Base-by-base conservation (phyloP, 2,113 vertebrate genomes). In the Eidolon helvum region DNA sequence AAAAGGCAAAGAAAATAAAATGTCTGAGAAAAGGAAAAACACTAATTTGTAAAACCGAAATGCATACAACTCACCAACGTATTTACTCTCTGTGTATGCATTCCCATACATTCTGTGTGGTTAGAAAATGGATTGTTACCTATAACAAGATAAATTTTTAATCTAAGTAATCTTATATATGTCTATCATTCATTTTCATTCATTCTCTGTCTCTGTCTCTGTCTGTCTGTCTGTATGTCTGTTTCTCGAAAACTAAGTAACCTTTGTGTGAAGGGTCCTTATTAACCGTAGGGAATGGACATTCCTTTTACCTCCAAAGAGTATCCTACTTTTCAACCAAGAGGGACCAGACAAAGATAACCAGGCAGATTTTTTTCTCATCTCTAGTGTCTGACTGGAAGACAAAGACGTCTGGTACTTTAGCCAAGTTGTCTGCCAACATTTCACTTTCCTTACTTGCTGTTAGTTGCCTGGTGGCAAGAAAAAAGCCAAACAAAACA, bases 391-490 rank as follows among this genome's bases (percentile, higher is more conserved):
- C 92, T 96, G 77, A 87, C 50, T 63, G 90, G 55, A 94, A 92
- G 93, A 97, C 77, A 96, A 90, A 97, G 89, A 83, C 69, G 94
- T 96, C 96, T 97, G 75, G 43, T 83, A 61, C 69, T 89, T 91
- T 61, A 71, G 92, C 96, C 88, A 87, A 93, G 45, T 79, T 61
- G 65, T 89, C 86, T 87, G 97, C 93, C 86, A 91, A 77, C 82
- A 94, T 97, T 96, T 95, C 48, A 71, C 15, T 79, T 94, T 92
- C 45, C 90, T 89, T 69, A 43, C 50, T 95, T 96, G 43, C 85
- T 95, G 4, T 88, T 86, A 86, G 50, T 87, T 94, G 82, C 66
- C 45, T 80, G 63, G 72, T 90, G n/a, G 0, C 59, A 95, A 91
- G 40, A 89, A 83, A 91, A 93, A 95, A 90, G 48, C n/a, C 86